Percentiles rank a stretch among this genome's conserved stretches.
Evolutionary conservation across 1,140 invertebrate genomes (phyloP).

Genomic region (Lineus longissimus): DNA sequence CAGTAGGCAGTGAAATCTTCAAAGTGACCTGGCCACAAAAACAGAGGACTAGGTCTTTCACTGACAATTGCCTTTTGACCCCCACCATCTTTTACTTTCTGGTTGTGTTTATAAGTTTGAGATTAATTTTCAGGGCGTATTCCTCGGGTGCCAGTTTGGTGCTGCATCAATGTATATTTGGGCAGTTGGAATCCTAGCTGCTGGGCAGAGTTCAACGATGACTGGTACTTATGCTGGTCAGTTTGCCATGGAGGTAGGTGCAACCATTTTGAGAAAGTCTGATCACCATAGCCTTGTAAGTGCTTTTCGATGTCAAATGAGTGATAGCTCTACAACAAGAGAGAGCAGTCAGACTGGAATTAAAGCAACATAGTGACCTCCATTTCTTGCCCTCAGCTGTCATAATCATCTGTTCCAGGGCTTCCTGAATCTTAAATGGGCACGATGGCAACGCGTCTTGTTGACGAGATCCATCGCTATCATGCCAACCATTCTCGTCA

Average conservation of each 20-base stretch:
- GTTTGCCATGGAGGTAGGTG: constrained; percentile 61
- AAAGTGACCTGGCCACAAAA: too few relatives aligned
- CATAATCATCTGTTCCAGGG: constrained; percentile 64
- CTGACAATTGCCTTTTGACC: too few relatives aligned
- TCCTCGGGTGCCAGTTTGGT: constrained; percentile 80
- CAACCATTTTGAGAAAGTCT: neutral
- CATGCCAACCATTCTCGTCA: constrained; percentile 79
- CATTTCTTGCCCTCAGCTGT: too few relatives aligned
- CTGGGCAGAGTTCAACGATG: constrained; percentile 83
- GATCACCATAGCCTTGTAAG: neutral
- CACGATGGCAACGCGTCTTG: constrained; percentile 82
- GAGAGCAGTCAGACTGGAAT: too few relatives aligned
- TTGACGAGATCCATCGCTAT: constrained; percentile 85
- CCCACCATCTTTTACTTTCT: too few relatives aligned
- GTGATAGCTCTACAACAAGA: too few relatives aligned
- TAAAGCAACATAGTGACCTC: too few relatives aligned
- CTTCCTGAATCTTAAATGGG: constrained; percentile 84
- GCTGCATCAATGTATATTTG: constrained; percentile 79
- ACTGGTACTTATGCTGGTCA: constrained; percentile 61
- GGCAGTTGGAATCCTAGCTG: constrained; percentile 84
- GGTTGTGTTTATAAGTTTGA: too few relatives aligned
- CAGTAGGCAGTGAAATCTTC: too few relatives aligned
- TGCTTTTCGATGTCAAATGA: neutral
- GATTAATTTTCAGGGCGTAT: constrained; percentile 70
- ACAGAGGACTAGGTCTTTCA: too few relatives aligned